Base-by-base conservation (phyloP, 2,888 invertebrate genomes). In the Lithophane ornitopus region DNA sequence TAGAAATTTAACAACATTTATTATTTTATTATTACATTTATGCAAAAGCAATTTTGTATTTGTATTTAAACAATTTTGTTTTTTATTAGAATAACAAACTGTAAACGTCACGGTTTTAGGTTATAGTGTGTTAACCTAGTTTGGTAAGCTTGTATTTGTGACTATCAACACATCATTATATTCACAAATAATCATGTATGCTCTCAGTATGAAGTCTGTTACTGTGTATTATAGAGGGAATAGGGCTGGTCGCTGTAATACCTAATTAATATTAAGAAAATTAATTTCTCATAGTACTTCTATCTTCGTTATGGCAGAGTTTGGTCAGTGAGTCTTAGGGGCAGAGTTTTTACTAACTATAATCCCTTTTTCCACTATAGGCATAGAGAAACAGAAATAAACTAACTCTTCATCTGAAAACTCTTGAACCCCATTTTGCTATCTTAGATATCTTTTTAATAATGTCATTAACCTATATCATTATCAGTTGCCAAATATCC, bases 401-500 rank as follows among this genome's bases (percentile, higher is more conserved):
- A 22, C 11, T 4, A 44, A 39, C n/a, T 22, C 14, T 34, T n/a
- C n/a, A 3, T 58, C 71, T 7, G 16, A 59, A 49, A 79, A 26
- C 59, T 34, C 41, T 56, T 19, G 1, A 46, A 68, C 0, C 14
- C 26, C 19, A 52, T 58, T 28, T 44, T 12, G 16, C 0, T 69
- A 61, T 66, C 66, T 61, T 49, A 22, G 1, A 7, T 63, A 49
- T 63, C 26, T 79, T 22, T n/a, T 54, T 19, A 28, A 56, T 46
- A 54, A 63, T 75, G 83, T 82, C 84, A 81, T 77, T 79, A 86
- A 82, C 86, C 81, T 65, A 70, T 74, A 75, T 84, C 16, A 59
- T 67, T 78, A 86, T 87, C 83, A 77, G 70, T 75, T 72, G 49
- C 59, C 62, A 58, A 87, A 80, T 74, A 85, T 79, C 86, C 84